Conservation (phyloP, 2,797 vertebrate genomes). For the Pitangus sulphuratus region DNA sequence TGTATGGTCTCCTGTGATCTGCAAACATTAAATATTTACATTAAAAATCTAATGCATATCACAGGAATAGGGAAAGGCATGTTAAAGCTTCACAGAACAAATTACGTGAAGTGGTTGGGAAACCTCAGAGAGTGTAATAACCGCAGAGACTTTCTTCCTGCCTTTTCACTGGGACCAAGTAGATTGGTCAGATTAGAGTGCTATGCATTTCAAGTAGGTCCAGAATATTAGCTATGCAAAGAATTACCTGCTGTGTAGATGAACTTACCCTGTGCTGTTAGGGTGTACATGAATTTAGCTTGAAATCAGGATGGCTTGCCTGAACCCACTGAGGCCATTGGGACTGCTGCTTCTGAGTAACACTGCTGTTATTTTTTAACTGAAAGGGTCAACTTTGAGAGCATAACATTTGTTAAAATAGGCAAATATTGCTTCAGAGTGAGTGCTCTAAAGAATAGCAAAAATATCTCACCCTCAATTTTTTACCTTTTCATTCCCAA, state of each 20-base stretch:
- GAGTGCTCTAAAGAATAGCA: background rate
- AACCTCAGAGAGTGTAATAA: background rate
- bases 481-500: background rate
- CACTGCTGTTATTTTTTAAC: background rate
- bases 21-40: conserved; percentile 9
- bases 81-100: background rate
- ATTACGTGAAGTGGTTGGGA: background rate
- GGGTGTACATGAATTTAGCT: background rate
- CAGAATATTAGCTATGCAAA: background rate
- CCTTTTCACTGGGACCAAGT: background rate
- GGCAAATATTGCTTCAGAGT: background rate
- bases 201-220: background rate
- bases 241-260: background rate
- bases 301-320: background rate
- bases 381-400: background rate
- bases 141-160: background rate
- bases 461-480: background rate
- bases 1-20: background rate
- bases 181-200: background rate
- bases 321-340: background rate
- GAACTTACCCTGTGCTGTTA: background rate
- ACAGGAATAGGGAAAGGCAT: background rate
- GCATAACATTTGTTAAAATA: background rate
- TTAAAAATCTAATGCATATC: conserved; percentile 9
- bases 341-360: background rate